Evolutionary conservation across 1,140 invertebrate species (phyloP), one percentile per base, ranked within the genome.

Genomic region (Drosophila parabipectinata): DNA sequence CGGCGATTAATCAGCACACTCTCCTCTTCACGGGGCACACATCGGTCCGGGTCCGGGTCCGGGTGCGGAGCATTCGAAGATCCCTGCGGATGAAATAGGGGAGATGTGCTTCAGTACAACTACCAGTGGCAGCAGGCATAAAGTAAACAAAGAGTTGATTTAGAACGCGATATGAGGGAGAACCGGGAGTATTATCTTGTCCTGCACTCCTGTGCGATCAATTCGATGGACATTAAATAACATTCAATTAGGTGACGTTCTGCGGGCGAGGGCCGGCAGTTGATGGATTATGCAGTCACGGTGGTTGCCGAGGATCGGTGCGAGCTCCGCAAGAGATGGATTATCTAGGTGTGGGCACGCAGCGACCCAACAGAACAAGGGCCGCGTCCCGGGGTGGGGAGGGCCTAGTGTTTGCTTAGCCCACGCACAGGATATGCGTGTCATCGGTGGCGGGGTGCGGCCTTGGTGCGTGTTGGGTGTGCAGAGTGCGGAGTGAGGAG

Each of bases 351-450:
- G 44, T 60, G 32, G 15, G 47, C 34, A 67, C 30, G 24, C 41
- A 68, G 14, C 14, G 26, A 24, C 30, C 34, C 3, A 45, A 9
- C 41, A 7, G 41, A 21, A 45, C 15, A 44, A 18, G 34, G 45
- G 34, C 28, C 28, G 21, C 3, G 5, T 64, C 45, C 18, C 12
- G 59, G 45, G 34, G 47, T 67, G 59, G 34, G 14, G 54, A 26
- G 0, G 15, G 14, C 9, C 24, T 21, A 9, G 8, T 45, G 28
- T 64, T 67, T 45, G 48, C 37, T 28, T 15, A 34, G 14, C 12
- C 45, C 48, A 66, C 64, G 60, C 48, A 66, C 39, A 34, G 41
- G 50, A 68, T 68, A 28, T 69, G 66, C 32, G 62, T 69, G 66
- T 69, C 66, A 69, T 56, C 41, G n/a, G 50, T 28, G 21, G 30